Evolutionary conservation across 2,888 invertebrate genomes (phyloP), one percentile per base, ranked within the genome.

Genomic region (Pollenia labialis): DNA sequence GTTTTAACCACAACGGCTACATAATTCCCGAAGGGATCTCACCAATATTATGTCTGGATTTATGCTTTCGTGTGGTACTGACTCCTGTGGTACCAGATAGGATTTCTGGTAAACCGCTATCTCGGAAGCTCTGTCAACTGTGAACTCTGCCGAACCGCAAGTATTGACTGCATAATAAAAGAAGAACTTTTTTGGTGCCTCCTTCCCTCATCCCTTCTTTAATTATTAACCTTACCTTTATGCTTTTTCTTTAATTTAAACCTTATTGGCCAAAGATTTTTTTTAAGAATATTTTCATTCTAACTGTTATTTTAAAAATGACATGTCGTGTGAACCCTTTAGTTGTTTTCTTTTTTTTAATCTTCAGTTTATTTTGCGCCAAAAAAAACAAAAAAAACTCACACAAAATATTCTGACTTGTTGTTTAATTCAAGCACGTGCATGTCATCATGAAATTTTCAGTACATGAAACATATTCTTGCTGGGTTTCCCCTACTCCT

Each of bases 391-490:
- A 62, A 62, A 42, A 62, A 8, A 54, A 18, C 40, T 44, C 14
- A 50, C n/a, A 50, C 40, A 66, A 54, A 64, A 56, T 68, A 69
- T 58, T 68, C 69, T 85, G 85, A 77, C 85, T 85, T 72, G 80
- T 83, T 83, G 80, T 85, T 85, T 85, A 85, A 85, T 85, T 66
- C 74, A 58, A 81, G 72, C 85, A 85, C 77, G 85, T 85, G 77
- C 85, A 85, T 81, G 85, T 81, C 85, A 81, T 85, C 85, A 81
- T 85, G 81, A 81, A 81, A 81, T 69, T 79, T 85, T 48, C 81
- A 74, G 68, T 85, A 81, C 68, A 74, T 77, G 68, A 10, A 77
- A 56, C 42, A 80, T 66, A 83, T 72, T 66, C 77, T 82, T 62
- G 12, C 54, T 69, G 42, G 56, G 66, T 50, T 72, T 23, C 4